Evolutionary conservation across 2,797 vertebrate species (phyloP).

Genomic region (Pagetopsis macropterus): DNA sequence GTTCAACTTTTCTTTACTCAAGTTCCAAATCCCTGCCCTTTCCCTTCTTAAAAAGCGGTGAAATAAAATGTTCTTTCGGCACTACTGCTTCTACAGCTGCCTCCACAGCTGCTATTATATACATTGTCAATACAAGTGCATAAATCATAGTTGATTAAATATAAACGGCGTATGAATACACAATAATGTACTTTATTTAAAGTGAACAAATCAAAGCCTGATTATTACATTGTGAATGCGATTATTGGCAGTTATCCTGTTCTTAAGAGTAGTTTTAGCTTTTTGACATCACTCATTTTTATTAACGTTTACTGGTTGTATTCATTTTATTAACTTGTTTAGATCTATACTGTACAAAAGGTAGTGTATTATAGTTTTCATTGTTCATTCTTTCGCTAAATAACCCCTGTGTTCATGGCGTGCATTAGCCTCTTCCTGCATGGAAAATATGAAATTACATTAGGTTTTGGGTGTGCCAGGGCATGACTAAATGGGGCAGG

Average conservation of each 20-base stretch:
- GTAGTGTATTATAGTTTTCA: too few species aligned
- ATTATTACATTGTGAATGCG: neutral
- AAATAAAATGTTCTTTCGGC: neutral
- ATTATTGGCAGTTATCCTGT: neutral
- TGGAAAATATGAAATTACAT: neutral
- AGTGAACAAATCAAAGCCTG: neutral
- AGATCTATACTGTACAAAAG: too few species aligned
- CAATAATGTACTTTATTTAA: neutral
- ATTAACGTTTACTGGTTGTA: neutral
- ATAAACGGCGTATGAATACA: neutral
- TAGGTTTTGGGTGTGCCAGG: neutral
- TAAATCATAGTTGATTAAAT: neutral
- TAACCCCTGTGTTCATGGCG: neutral
- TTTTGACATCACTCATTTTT: neutral
- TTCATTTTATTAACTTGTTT: too few species aligned
- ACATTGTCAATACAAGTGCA: neutral
- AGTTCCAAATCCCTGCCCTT: slow-evolving; percentile 4
- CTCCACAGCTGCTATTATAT: too few species aligned
- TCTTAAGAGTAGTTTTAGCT: neutral
- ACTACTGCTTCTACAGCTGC: slow-evolving; percentile 17
- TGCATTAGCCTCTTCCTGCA: neutral
- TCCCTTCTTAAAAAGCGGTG: neutral
- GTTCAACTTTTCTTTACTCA: slow-evolving; percentile 18
- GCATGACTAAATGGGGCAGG: neutral
- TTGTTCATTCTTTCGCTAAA: neutral